Evolutionary conservation across 2,113 vertebrate genomes (phyloP).

Genomic region (Nycticebus coucang): DNA sequence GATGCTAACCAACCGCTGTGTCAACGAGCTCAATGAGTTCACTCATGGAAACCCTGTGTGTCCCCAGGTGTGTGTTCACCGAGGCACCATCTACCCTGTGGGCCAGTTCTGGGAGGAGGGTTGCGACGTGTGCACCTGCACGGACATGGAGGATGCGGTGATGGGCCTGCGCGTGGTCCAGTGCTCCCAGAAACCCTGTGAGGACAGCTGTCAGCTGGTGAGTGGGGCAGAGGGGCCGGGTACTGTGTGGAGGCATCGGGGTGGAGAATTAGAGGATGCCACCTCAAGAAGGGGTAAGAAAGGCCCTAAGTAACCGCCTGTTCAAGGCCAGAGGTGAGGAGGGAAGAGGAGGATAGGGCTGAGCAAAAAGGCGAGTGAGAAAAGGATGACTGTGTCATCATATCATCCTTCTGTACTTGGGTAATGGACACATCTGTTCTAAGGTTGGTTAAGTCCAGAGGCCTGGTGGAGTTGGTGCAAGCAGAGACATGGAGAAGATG

Average conservation of each 20-base stretch:
- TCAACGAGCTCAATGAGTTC: rapidly evolving
- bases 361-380: rapidly evolving
- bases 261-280: rapidly evolving
- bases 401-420: background rate
- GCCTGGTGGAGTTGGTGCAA: background rate
- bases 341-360: background rate
- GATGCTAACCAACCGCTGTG: background rate
- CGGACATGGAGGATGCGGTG: conserved; percentile 84
- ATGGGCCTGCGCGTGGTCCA: conserved; percentile 89
- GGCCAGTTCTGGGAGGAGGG: conserved; percentile 92
- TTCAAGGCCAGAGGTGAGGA: background rate
- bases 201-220: conserved; percentile 89
- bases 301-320: background rate
- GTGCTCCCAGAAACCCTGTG: conserved; percentile 89
- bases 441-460: background rate
- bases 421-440: background rate
- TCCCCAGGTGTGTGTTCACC: conserved; percentile 93
- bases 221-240: conserved; percentile 64
- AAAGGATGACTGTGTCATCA: rapidly evolving
- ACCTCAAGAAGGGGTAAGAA: background rate
- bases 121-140: conserved; percentile 91
- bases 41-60: background rate
- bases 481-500: background rate
- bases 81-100: conserved; percentile 86
- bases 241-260: rapidly evolving